phyloP scores from a whole-genome alignment of 2,888 invertebrate species.

The Toxonevra muliebris region DNA sequence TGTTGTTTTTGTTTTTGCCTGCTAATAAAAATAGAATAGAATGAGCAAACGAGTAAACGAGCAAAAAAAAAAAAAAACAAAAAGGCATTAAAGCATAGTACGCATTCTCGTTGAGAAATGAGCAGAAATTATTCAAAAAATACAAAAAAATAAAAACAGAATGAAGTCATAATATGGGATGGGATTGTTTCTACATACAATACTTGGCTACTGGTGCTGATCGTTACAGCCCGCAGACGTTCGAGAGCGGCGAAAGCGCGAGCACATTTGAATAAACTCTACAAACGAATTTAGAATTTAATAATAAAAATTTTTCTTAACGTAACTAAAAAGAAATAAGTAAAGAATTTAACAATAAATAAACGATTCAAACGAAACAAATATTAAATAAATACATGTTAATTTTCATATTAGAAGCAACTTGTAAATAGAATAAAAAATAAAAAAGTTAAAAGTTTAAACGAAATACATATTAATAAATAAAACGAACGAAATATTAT shows the following conservation, averaged over 20 bases:
- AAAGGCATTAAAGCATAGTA: background rate
- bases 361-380: conserved; percentile 17
- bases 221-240: conserved; percentile 47
- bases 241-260: conserved; percentile 56
- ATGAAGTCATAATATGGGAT: conserved; percentile 25
- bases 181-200: conserved; percentile 2
- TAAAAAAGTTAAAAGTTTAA: conserved; percentile 26
- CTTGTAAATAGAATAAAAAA: conserved; percentile 17
- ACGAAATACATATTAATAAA: background rate
- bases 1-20: background rate
- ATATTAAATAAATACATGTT: conserved; percentile 14
- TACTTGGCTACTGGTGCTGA: conserved; percentile 16
- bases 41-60: background rate
- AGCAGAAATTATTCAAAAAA: background rate
- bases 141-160: background rate
- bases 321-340: background rate
- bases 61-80: background rate
- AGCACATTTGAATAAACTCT: conserved; percentile 37
- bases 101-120: background rate
- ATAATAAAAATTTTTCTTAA: background rate
- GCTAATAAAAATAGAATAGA: conserved; percentile 25
- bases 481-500: no score
- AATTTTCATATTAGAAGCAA: background rate
- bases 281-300: background rate
- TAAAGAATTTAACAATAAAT: conserved; percentile 10